Conservation (phyloP, 2,888 invertebrate species). For the Melanophora roralis region DNA sequence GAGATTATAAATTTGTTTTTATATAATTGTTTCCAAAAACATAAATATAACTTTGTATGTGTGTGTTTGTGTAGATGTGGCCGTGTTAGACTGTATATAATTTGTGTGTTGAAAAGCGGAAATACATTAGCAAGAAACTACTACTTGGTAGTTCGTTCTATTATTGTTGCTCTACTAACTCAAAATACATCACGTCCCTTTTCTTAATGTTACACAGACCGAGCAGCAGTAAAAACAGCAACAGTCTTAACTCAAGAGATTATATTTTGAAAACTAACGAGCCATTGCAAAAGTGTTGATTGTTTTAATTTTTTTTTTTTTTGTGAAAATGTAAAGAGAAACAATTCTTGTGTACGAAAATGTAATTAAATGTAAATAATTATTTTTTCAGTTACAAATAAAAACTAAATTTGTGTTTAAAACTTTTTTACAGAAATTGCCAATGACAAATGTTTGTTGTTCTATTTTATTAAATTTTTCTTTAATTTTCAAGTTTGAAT, state of each 20-base stretch:
- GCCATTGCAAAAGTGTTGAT: slow-evolving; percentile 51
- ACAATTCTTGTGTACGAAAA: background rate
- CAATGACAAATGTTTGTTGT: slow-evolving; percentile 8
- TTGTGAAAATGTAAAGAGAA: slow-evolving; percentile 2
- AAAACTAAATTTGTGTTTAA: slow-evolving; percentile 18
- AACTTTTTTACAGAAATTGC: slow-evolving; percentile 9
- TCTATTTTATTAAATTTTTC: background rate
- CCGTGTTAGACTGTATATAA: background rate
- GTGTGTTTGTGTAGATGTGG: background rate
- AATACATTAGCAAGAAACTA: slow-evolving; percentile 57
- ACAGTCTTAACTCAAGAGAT: background rate
- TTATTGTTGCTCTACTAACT: background rate
- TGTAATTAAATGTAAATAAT: slow-evolving; percentile 56
- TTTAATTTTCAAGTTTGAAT: background rate
- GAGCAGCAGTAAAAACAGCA: background rate
- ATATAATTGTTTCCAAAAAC: background rate
- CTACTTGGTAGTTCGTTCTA: slow-evolving; percentile 29
- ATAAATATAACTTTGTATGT: background rate
- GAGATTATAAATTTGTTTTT: background rate
- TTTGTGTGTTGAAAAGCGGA: slow-evolving; percentile 52
- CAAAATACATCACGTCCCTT: background rate
- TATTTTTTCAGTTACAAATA: slow-evolving; percentile 17
- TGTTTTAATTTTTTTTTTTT: slow-evolving; percentile 30
- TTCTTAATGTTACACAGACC: background rate
- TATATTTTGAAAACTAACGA: slow-evolving; percentile 48